Percentiles rank a stretch among this genome's conserved stretches.
Evolutionary conservation across 92 coral and sea anemone genomes (phyloP).

Genomic region (Zoanthus solanderi): DNA sequence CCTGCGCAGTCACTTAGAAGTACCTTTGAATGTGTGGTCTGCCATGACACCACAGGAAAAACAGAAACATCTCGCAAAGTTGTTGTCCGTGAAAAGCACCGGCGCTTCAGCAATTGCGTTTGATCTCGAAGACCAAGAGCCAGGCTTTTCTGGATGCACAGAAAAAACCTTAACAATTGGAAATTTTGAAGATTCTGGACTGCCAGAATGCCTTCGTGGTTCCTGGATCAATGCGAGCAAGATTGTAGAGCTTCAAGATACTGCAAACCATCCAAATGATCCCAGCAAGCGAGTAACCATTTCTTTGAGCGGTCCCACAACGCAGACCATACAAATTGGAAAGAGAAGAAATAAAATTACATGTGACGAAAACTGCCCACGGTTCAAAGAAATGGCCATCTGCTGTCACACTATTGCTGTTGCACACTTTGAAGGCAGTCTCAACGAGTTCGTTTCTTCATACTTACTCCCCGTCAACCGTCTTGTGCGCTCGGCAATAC

Average conservation of each 20-base stretch:
- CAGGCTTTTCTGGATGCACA: neutral
- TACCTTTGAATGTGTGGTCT: slow-evolving; percentile 17
- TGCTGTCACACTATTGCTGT: slow-evolving; percentile 65
- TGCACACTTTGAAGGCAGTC: slow-evolving; percentile 28
- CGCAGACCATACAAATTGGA: slow-evolving; percentile 52
- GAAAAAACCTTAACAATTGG: slow-evolving; percentile 4
- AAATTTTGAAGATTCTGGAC: slow-evolving; percentile 33
- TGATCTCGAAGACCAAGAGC: neutral
- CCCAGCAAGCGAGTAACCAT: slow-evolving; percentile 29
- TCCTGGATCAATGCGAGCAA: slow-evolving; percentile 38
- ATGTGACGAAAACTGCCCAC: slow-evolving; percentile 43
- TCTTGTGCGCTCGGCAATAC: slow-evolving; percentile 45
- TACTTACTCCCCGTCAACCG: slow-evolving; percentile 46
- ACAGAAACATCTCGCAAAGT: slow-evolving; percentile 28
- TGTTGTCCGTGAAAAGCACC: neutral
- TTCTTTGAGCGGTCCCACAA: slow-evolving; percentile 45
- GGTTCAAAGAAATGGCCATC: slow-evolving; percentile 38
- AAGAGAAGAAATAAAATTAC: slow-evolving; percentile 38
- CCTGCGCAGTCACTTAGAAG: no score
- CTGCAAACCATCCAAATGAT: slow-evolving; percentile 27
- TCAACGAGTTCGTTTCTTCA: slow-evolving; percentile 12
- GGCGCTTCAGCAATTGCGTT: slow-evolving; percentile 26
- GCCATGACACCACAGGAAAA: slow-evolving; percentile 29
- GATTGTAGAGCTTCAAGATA: slow-evolving; percentile 36
- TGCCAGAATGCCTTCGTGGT: slow-evolving; percentile 9